Evolutionary conservation across 2,113 vertebrate species (phyloP).

Genomic region (Micromys minutus): DNA sequence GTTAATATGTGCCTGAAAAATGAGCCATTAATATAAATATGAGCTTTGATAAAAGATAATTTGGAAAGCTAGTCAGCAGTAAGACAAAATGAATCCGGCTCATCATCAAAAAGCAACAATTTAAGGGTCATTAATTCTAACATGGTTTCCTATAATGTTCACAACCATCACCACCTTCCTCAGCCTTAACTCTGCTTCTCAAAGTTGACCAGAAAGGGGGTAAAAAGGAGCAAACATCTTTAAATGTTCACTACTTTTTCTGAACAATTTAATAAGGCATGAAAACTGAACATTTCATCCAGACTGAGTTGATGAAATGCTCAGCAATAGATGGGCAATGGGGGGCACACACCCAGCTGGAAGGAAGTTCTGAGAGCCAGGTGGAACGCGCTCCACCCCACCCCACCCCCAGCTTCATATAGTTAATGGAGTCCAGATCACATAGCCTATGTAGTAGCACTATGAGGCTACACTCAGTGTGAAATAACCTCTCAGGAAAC

Average conservation of each 20-base stretch:
- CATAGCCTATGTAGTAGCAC: accelerated
- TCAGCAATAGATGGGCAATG: accelerated
- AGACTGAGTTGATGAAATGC: too few species aligned
- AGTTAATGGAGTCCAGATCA: not conserved
- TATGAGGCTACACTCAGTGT: not conserved
- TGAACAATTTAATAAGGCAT: not conserved
- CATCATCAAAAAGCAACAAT: not conserved
- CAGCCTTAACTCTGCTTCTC: not conserved
- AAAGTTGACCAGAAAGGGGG: not conserved
- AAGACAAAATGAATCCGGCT: not conserved
- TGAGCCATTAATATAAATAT: not conserved
- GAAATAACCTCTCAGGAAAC: not conserved
- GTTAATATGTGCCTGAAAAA: not conserved
- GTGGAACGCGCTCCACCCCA: accelerated
- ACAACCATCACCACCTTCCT: not conserved
- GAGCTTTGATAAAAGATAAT: slow-evolving; percentile 4
- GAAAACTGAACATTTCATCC: not conserved
- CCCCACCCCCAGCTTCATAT: accelerated
- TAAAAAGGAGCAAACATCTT: not conserved
- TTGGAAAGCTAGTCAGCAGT: not conserved
- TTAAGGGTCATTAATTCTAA: not conserved
- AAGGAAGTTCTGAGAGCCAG: not conserved
- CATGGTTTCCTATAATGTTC: not conserved
- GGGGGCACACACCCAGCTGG: not conserved
- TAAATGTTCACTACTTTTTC: not conserved